Evolutionary conservation across 2,797 vertebrate species (phyloP).

Genomic region (Syngnathus rostellatus): DNA sequence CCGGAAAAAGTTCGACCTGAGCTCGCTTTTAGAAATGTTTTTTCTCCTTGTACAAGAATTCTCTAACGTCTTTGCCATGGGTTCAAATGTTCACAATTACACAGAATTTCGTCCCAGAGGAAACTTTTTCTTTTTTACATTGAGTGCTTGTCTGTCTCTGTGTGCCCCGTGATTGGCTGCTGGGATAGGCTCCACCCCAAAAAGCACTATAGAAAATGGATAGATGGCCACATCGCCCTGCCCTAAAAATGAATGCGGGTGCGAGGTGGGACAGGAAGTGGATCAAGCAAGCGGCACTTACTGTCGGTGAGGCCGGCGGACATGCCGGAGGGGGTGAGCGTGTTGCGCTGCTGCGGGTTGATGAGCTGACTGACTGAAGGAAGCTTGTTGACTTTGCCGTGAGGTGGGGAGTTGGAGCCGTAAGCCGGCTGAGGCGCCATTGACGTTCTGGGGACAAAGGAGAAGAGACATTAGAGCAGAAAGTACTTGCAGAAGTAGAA

Average conservation of each 20-base stretch:
- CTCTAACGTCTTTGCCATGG: too few species aligned
- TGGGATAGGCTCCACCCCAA: too few species aligned
- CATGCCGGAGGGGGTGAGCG: conserved; percentile 89
- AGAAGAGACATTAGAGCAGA: too few species aligned
- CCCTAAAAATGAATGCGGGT: neutral
- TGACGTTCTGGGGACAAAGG: conserved; percentile 71
- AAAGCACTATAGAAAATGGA: too few species aligned
- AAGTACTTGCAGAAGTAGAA: too few species aligned
- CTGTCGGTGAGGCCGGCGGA: conserved; percentile 87
- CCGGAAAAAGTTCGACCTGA: conserved; percentile 1
- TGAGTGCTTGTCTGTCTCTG: too few species aligned
- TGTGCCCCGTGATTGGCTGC: too few species aligned
- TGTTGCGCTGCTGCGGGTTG: conserved; percentile 94
- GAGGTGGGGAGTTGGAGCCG: conserved; percentile 84
- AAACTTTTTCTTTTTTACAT: too few species aligned
- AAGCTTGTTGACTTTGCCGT: conserved; percentile 95
- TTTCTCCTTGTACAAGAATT: too few species aligned
- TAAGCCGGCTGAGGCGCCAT: conserved; percentile 82
- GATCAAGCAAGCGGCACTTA: conserved; percentile 62
- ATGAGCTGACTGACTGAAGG: conserved; percentile 98
- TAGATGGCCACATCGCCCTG: neutral
- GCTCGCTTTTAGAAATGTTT: conserved; percentile 1
- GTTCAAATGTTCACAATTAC: too few species aligned
- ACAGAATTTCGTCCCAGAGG: too few species aligned
- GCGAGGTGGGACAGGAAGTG: conserved; percentile 19